Evolutionary conservation across 2,888 invertebrate species (phyloP), one percentile per base, ranked within the genome.

Genomic region (Imbricaverruca yamaguchii): DNA sequence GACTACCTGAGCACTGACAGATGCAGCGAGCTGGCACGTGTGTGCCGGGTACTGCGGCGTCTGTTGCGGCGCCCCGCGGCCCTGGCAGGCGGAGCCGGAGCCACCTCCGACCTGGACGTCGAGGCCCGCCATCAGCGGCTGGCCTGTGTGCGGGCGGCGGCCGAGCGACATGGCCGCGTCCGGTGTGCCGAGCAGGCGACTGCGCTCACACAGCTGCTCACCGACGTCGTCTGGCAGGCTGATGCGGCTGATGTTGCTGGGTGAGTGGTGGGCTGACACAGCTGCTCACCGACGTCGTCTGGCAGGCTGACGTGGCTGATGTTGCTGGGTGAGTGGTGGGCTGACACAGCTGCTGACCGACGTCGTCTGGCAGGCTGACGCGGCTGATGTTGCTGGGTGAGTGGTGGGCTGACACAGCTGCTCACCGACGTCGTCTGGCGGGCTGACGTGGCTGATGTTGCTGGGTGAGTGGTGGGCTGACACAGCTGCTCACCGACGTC

Each of bases 21-120:
- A 61, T 8, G 39, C 13, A 15, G 55, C 10, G 12, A 56, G 39
- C 82, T 80, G 78, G 23, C 56, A 12, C 21, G 80, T 8, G n/a
- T 80, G 39, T 77, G 69, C 82, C 21, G 82, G 57, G 12, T 63
- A 1, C 82, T 81, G 81, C 9, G 39, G 63, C 53, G 82, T 81
- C 82, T 85, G 84, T 82, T 85, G 86, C 86, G 86, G 85, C 11
- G 84, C 84, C 82, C 86, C 86, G 0, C 86, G 86, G 83, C 86
- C 86, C 15, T 84, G 83, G 63, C 85, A 81, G 10, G 81, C 82
- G 59, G 85, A 83, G 9, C 83, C 3, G 81, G 74, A 13, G 83
- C 56, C n/a, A 83, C 83, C 23, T 85, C 65, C n/a, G 83, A 82
- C n/a, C 86, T 82, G 83, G 86, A 86, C 84, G 39, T 39, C 2